phyloP scores from a whole-genome alignment of 92 coral and sea anemone species.

The Hydrozoanthus gracilis region DNA sequence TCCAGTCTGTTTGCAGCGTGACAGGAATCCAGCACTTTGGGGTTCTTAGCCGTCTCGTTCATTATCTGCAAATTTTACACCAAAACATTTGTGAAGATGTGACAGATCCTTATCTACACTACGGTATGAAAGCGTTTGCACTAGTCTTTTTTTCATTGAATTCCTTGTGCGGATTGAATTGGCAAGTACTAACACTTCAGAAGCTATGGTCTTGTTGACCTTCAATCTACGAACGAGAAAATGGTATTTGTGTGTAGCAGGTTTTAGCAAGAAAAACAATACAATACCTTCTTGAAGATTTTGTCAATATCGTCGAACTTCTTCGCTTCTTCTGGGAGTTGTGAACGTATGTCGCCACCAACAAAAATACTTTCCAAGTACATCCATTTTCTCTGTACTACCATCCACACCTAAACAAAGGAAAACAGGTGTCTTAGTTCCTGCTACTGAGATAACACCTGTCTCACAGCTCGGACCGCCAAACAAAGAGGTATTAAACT shows the following conservation, averaged over 20 bases:
- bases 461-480: neutral
- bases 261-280: neutral
- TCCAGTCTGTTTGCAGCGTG: conserved; percentile 97
- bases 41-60: conserved; percentile 96
- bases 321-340: conserved; percentile 98
- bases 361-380: conserved; percentile 97
- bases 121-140: neutral
- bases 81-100: neutral
- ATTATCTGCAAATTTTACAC: conserved; percentile 70
- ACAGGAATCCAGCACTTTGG: conserved; percentile 95
- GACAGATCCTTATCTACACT: neutral
- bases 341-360: conserved; percentile 98
- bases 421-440: neutral
- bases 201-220: no score
- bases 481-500: no score
- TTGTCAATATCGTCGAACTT: conserved; percentile 99
- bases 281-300: conserved; percentile 93
- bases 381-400: conserved; percentile 99
- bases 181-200: no score
- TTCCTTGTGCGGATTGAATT: no score
- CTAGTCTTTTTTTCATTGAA: no score
- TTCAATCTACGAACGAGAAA: neutral
- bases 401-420: conserved; percentile 93
- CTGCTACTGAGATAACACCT: neutral
- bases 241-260: neutral